These are phyloP conservation scores for Nibea coibor DNA, from an alignment of 2,113 vertebrate species.

Conservation along the genomic window DNA sequence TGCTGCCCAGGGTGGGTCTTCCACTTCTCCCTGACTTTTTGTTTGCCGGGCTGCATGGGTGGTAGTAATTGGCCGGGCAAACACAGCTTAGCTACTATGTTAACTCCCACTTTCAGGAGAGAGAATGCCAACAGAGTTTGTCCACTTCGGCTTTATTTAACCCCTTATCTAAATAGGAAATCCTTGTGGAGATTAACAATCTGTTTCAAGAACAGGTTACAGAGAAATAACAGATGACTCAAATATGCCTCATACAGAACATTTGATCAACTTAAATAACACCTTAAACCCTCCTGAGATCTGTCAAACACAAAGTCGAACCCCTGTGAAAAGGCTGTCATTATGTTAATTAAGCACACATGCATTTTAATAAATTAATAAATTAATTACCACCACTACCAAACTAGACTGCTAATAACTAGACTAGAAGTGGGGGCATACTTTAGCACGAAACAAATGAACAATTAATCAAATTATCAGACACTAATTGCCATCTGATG, in stretches of 20 bases:
- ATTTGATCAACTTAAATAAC: not conserved
- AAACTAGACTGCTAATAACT: too few relatives aligned
- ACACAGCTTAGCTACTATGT: conserved; percentile 2
- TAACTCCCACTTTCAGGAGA: conserved; percentile 20
- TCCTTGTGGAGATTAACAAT: not conserved
- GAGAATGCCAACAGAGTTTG: not conserved
- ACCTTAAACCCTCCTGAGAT: not conserved
- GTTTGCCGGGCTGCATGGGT: conserved; percentile 42
- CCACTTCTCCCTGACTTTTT: conserved; percentile 52
- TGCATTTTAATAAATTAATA: not conserved
- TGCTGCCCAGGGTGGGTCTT: conserved; percentile 69
- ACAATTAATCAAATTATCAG: not conserved
- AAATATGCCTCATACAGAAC: not conserved
- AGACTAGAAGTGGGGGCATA: too few relatives aligned
- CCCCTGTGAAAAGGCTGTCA: too few relatives aligned
- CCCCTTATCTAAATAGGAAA: not conserved
- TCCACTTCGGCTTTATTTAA: too few relatives aligned
- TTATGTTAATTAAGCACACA: not conserved
- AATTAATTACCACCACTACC: too few relatives aligned
- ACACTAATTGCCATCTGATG: not conserved
- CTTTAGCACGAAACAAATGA: not conserved
- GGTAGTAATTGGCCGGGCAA: conserved; percentile 24
- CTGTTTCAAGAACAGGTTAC: not conserved
- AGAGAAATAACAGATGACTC: not conserved
- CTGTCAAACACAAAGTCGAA: not conserved